Evolutionary conservation across 64 coral and sea anemone genomes (phyloP).

Genomic region (Montipora efflorescens): DNA sequence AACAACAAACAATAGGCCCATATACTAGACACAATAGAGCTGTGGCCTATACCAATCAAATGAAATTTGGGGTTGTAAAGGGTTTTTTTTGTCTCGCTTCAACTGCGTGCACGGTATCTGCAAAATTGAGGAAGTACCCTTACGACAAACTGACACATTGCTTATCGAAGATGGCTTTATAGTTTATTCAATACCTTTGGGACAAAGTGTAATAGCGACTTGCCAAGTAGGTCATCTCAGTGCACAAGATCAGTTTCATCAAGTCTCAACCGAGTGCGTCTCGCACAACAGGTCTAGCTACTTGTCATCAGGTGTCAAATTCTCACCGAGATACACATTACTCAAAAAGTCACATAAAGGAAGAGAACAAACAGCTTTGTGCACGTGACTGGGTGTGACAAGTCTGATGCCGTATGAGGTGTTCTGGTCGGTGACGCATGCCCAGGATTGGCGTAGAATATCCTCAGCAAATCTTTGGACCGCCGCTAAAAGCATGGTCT

Average conservation of each 20-base stretch:
- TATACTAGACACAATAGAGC: no score
- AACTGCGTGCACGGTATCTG: no score
- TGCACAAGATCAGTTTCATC: background rate
- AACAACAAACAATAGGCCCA: no score
- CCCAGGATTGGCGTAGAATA: constrained; percentile 66
- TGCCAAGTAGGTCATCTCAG: background rate
- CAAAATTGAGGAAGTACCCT: background rate
- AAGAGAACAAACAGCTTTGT: constrained; percentile 67
- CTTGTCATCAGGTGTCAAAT: background rate
- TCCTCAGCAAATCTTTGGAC: constrained; percentile 67
- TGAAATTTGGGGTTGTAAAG: no score
- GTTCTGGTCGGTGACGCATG: constrained; percentile 31
- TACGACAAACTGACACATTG: background rate
- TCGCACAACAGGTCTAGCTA: background rate
- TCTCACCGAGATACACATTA: constrained; percentile 12
- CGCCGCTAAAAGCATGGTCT: constrained; percentile 58
- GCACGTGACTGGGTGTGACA: constrained; percentile 64
- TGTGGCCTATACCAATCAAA: no score
- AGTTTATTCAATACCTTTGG: background rate
- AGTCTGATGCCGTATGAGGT: constrained; percentile 55
- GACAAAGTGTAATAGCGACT: background rate
- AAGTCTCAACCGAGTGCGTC: background rate
- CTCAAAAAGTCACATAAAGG: constrained; percentile 73
- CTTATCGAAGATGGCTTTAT: background rate
- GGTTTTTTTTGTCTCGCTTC: no score